A percentile compares a stretch with the other conserved stretches of the same genome.
phyloP scores from a whole-genome alignment of 1,140 invertebrate species.

The Meloidogyne chitwoodi region DNA sequence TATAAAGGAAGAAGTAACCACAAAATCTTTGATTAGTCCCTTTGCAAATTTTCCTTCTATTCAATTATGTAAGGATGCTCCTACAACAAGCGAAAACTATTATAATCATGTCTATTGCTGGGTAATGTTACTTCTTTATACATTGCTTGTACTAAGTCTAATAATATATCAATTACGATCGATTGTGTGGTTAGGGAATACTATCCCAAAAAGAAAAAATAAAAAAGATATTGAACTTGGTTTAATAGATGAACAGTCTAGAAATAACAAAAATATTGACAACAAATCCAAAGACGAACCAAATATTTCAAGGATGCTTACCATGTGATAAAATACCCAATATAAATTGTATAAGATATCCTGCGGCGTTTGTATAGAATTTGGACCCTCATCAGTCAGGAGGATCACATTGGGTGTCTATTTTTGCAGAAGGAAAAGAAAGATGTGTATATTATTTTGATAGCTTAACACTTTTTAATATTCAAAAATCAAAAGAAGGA shows the following conservation, averaged over 20 bases:
- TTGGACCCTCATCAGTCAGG: not conserved
- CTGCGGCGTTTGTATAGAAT: not conserved
- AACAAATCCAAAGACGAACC: conserved; percentile 1
- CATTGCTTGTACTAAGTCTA: too few species aligned
- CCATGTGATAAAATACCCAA: not conserved
- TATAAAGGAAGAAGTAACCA: too few species aligned
- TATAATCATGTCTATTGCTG: not conserved
- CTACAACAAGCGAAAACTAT: not conserved
- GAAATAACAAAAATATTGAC: conserved; percentile 4
- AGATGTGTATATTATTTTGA: not conserved
- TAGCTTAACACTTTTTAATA: not conserved
- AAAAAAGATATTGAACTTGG: too few species aligned
- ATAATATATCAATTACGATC: too few species aligned
- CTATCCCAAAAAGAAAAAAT: too few species aligned
- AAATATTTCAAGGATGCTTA: too few species aligned
- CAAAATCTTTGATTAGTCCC: too few species aligned
- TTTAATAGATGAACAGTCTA: not conserved
- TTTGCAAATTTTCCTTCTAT: too few species aligned
- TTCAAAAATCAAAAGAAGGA: too few species aligned
- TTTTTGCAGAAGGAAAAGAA: not conserved
- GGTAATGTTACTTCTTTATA: too few species aligned
- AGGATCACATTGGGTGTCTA: not conserved
- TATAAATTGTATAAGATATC: not conserved
- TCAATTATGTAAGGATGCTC: not conserved
- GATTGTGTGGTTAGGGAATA: too few species aligned